These are phyloP conservation scores for Sebastes trivittatus DNA, from an alignment of 2,797 vertebrate genomes.

Conservation along the genomic window DNA sequence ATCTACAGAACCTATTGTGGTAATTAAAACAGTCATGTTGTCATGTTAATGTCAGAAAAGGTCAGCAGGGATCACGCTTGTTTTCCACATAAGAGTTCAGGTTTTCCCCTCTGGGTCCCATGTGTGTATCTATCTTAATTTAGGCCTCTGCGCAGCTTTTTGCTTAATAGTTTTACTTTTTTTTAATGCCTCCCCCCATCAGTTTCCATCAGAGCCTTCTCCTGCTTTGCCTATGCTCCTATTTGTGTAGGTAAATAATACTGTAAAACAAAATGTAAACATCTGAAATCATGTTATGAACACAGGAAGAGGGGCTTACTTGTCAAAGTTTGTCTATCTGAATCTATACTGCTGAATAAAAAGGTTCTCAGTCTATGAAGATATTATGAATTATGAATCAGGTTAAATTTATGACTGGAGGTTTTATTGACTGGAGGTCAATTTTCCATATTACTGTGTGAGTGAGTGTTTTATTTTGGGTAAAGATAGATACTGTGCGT, in stretches of 20 bases:
- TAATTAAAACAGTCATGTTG: constrained; percentile 8
- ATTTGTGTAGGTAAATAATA: background rate
- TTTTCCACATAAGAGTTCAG: constrained; percentile 23
- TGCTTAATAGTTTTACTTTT: background rate
- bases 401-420: background rate
- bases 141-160: background rate
- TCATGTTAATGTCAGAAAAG: constrained; percentile 27
- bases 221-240: background rate
- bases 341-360: background rate
- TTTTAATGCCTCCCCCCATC: background rate
- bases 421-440: background rate
- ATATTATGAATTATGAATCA: background rate
- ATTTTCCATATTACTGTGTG: background rate
- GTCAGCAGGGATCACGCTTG: constrained; percentile 3
- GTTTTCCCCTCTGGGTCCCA: background rate
- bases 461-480: background rate
- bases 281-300: background rate
- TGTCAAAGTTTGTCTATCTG: background rate
- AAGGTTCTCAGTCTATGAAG: background rate
- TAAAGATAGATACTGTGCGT: constrained; percentile 6
- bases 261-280: background rate
- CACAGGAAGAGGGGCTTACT: background rate
- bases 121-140: background rate
- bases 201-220: background rate
- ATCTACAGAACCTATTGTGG: background rate